Base-by-base conservation (phyloP, 1,140 invertebrate genomes). In the Psilanteris sp. region DNA sequence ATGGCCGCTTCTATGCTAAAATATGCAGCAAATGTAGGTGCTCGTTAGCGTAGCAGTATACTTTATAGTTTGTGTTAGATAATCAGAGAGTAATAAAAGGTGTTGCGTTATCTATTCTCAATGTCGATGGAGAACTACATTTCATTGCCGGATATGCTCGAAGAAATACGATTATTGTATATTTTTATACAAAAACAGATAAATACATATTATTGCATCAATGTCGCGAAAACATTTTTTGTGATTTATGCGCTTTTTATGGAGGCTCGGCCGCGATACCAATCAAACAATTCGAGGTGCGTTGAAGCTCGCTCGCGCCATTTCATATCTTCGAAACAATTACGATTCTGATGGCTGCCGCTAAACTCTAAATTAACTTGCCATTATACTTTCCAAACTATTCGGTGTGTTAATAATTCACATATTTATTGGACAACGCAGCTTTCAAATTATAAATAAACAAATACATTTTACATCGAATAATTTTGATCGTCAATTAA, bases 101-200 rank as follows among this genome's bases (percentile, higher is more conserved):
- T 77, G 61, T 77, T 71, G 59, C 74, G 74, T 77, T 77, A 77
- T 77, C 74, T 77, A 77, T 77, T 72, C 74, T 71, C 67, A 71
- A 77, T 77, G 74, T 77, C 74, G 61, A 77, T 77, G 66, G 34
- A 71, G 61, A 55, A 37, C 46, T 62, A 68, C 74, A 72, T 77
- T 72, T 77, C 62, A 72, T 72, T 77, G 67, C 61, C 74, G 74
- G 66, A 72, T 77, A 68, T 72, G 74, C 59, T 67, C 52, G 29
- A 46, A 77, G 74, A 72, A 77, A 77, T 67, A 77, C 54, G 67
- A 61, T 77, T 75, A 62, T 75, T 68, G 43, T 57, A 14, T 37
- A 50, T 39, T 66, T 76, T 57, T 62, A 46, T 37, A 11, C 14
- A 7, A 43, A 24, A 26, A 18, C 29, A 39, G 46, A 66, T 52